A percentile compares a stretch with the other conserved stretches of the same genome.
phyloP scores from a whole-genome alignment of 2,113 vertebrate species.

The Marmota flaviventris region DNA sequence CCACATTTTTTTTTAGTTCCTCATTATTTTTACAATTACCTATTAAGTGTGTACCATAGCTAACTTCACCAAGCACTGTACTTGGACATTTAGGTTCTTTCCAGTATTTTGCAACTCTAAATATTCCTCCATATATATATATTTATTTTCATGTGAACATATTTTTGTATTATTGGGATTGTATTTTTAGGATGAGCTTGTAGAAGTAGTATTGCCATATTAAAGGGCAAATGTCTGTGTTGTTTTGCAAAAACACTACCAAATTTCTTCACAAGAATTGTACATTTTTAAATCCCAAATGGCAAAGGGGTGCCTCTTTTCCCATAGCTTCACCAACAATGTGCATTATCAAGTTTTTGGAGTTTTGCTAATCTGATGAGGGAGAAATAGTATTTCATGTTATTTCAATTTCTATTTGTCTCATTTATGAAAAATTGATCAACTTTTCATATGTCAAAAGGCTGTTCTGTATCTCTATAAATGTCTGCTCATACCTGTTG shows the following conservation, averaged over 20 bases:
- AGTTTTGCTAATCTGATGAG: not conserved
- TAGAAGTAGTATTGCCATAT: not conserved
- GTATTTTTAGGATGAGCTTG: not conserved
- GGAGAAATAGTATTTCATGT: not conserved
- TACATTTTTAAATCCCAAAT: not conserved
- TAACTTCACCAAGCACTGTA: not conserved
- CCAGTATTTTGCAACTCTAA: not conserved
- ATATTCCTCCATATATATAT: not conserved
- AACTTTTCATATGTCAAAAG: not conserved
- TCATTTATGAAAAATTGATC: not conserved
- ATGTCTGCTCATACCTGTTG: not conserved
- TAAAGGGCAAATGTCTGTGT: not conserved
- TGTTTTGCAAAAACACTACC: not conserved
- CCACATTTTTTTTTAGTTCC: not conserved
- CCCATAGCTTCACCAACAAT: not conserved
- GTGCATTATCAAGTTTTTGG: not conserved
- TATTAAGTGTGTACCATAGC: not conserved
- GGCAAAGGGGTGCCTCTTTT: not conserved
- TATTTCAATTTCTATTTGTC: conserved; percentile 24
- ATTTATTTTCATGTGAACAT: not conserved
- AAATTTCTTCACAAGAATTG: not conserved
- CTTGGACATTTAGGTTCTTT: not conserved
- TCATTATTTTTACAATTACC: not conserved
- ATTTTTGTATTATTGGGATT: not conserved
- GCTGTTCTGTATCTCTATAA: not conserved